Percentiles rank a stretch among this genome's conserved stretches.
These are phyloP conservation scores for Heliconius ismenius DNA, from an alignment of 2,888 invertebrate species.

Conservation along the genomic window DNA sequence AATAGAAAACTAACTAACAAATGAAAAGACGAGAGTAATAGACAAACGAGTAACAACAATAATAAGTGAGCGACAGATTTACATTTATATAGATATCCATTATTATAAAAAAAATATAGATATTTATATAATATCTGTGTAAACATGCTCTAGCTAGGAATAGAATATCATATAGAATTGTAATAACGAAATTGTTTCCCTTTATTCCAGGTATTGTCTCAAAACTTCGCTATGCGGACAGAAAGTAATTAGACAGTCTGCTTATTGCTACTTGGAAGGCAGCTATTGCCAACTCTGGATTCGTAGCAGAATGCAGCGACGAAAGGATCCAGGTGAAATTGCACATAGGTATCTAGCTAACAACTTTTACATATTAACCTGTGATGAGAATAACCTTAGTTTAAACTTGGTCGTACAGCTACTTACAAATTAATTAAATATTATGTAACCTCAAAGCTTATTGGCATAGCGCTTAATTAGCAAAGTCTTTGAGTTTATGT, in stretches of 20 bases:
- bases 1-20: neutral
- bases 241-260: slow-evolving; percentile 90
- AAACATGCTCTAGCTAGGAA: too few relatives aligned
- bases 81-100: neutral
- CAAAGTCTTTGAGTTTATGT: neutral
- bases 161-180: slow-evolving; percentile 49
- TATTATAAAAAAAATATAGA: neutral
- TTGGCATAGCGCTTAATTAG: neutral
- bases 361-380: slow-evolving; percentile 54
- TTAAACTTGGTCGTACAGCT: neutral
- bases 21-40: neutral
- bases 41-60: neutral
- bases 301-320: slow-evolving; percentile 66
- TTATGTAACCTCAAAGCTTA: neutral
- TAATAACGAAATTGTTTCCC: neutral
- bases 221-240: slow-evolving; percentile 88
- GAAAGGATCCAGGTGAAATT: slow-evolving; percentile 78
- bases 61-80: neutral
- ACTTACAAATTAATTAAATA: neutral
- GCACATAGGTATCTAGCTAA: slow-evolving; percentile 75
- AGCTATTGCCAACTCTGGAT: slow-evolving; percentile 90
- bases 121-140: too few relatives aligned
- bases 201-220: slow-evolving; percentile 84
- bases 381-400: slow-evolving; percentile 1
- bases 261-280: slow-evolving; percentile 91